phyloP scores from a whole-genome alignment of 2,888 invertebrate species.

The Dusona sp. region DNA sequence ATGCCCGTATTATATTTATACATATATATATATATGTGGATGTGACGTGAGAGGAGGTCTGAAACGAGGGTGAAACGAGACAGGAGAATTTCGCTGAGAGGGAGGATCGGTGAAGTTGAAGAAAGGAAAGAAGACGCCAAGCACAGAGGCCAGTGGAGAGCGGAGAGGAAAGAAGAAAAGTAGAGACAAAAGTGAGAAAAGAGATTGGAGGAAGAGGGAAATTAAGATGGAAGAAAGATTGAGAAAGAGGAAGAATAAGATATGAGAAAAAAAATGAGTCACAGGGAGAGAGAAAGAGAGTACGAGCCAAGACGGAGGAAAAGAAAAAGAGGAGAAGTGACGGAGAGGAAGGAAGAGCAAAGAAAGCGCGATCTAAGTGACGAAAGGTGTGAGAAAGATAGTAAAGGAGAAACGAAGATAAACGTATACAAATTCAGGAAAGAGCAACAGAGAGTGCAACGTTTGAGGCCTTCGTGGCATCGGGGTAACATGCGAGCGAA shows the following conservation, averaged over 20 bases:
- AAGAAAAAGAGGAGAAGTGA: not conserved
- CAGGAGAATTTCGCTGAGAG: slow-evolving; percentile 7
- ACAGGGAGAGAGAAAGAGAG: not conserved
- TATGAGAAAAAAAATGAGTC: slow-evolving; percentile 29
- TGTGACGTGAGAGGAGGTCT: not conserved
- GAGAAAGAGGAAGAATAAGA: slow-evolving; percentile 24
- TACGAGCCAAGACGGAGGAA: not conserved
- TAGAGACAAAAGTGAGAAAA: slow-evolving; percentile 41
- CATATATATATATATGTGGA: not conserved
- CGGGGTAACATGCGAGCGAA: slow-evolving; percentile 81
- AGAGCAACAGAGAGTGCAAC: slow-evolving; percentile 84
- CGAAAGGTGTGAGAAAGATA: slow-evolving; percentile 38
- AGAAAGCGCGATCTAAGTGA: slow-evolving; percentile 12
- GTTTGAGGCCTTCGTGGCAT: slow-evolving; percentile 81
- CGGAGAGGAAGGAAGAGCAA: not conserved
- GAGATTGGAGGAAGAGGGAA: slow-evolving; percentile 23
- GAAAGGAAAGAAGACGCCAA: not conserved
- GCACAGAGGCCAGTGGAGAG: slow-evolving; percentile 49
- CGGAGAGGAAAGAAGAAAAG: slow-evolving; percentile 51
- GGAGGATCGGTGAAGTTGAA: slow-evolving; percentile 24
- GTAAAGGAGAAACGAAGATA: slow-evolving; percentile 74
- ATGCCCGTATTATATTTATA: too few species aligned
- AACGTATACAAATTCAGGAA: slow-evolving; percentile 22
- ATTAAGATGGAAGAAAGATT: not conserved
- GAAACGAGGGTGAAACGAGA: slow-evolving; percentile 11